Evolutionary conservation across 2,797 vertebrate genomes (phyloP).

Genomic region (Sebastes elongatus): DNA sequence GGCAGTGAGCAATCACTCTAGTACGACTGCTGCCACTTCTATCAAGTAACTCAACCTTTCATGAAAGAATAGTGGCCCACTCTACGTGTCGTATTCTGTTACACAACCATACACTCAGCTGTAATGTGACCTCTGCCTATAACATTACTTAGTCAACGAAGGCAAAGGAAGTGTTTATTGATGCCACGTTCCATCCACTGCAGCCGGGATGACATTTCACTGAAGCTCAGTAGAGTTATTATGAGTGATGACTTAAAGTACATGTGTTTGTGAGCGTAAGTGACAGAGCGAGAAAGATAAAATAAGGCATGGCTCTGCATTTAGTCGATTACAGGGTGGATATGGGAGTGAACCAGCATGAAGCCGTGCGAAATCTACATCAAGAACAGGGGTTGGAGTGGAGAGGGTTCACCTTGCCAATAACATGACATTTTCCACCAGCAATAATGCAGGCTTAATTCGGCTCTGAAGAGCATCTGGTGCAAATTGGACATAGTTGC

Average conservation of each 20-base stretch:
- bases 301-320: conserved; percentile 43
- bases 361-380: conserved; percentile 55
- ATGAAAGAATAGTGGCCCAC: conserved; percentile 40
- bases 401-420: conserved; percentile 75
- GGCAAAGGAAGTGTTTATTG: conserved; percentile 34
- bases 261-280: conserved; percentile 3
- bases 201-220: conserved; percentile 27
- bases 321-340: conserved; percentile 66
- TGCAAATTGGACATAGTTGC: conserved; percentile 74
- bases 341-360: conserved; percentile 62
- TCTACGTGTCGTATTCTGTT: conserved; percentile 41
- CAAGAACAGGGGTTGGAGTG: conserved; percentile 44
- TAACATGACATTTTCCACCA: conserved; percentile 78
- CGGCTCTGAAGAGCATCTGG: conserved; percentile 75
- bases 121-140: conserved; percentile 39
- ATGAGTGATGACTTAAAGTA: conserved; percentile 20
- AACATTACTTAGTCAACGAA: conserved; percentile 36
- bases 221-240: conserved; percentile 14
- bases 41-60: conserved; percentile 67
- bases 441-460: conserved; percentile 72
- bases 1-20: conserved; percentile 67
- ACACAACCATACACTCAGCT: conserved; percentile 17
- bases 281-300: conserved; percentile 21
- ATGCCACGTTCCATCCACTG: conserved; percentile 15
- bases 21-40: conserved; percentile 64